Evolutionary conservation across 2,797 vertebrate species (phyloP), one percentile per base, ranked within the genome.

Genomic region (Ptychadena robeensis): DNA sequence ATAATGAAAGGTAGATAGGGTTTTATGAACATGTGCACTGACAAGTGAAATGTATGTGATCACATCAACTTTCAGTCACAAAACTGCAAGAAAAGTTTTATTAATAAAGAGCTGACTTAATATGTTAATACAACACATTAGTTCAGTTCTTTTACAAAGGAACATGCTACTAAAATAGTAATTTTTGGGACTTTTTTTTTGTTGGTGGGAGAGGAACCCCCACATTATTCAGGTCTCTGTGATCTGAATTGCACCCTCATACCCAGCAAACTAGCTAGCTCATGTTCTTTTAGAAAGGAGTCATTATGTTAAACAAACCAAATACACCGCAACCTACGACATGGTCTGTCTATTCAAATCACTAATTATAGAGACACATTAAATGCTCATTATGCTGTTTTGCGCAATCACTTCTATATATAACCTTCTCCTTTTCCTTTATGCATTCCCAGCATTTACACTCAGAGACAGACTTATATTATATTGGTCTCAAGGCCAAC

Each of bases 331-430:
- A 61, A 61, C n/a, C 27, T 61, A 61, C 9, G 59, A 61, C 59
- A 61, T 61, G 59, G 59, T 61, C 59, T 61, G 59, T 28, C 59
- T 61, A 61, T 61, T 28, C 27, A 61, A 12, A 61, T 61, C 27
- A 12, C 59, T 61, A 61, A 61, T 61, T 61, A 59, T 59, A 61
- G 10, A 61, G 59, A 61, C n/a, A 61, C 59, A 61, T 28, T 61
- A 28, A 61, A 61, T 61, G 59, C n/a, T 61, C n/a, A 61, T 61
- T 61, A 61, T 28, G 27, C 59, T 12, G 59, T 28, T 61, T 61
- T 61, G 59, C 25, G 11, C 59, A 61, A 61, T 25, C n/a, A 61
- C 27, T 61, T 28, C 27, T 25, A 61, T 61, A 28, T 61, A 11
- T 61, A 61, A 61, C 27, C 28, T 25, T 7, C 59, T 25, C 11